phyloP scores from a whole-genome alignment of 1,140 invertebrate genomes.

The Acromyrmex heyeri region DNA sequence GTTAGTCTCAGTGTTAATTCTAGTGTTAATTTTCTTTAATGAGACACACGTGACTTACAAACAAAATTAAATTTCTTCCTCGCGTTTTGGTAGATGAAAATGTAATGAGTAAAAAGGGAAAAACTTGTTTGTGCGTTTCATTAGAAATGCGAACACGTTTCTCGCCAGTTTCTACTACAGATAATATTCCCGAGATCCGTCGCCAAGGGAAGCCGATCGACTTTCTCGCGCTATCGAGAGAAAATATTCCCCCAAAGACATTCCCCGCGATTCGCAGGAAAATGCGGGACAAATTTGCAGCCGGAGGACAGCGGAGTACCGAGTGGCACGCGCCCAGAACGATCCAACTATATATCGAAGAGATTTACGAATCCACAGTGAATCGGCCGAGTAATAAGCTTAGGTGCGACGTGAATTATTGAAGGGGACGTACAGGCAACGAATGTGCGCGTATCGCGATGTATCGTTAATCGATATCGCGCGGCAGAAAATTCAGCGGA shows the following conservation, averaged over 20 bases:
- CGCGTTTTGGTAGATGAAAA: neutral
- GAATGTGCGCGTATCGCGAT: slow-evolving; percentile 20
- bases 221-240: neutral
- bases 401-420: slow-evolving; percentile 48
- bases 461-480: slow-evolving; percentile 51
- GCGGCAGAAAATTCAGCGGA: neutral
- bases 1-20: no score
- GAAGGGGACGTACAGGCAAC: neutral
- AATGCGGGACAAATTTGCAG: slow-evolving; percentile 1
- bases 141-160: slow-evolving; percentile 16
- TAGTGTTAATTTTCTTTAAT: no score
- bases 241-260: slow-evolving; percentile 42
- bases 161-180: slow-evolving; percentile 15
- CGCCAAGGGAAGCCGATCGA: neutral
- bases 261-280: slow-evolving; percentile 10
- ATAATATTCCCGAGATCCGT: slow-evolving; percentile 30
- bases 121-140: neutral
- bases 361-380: slow-evolving; percentile 57
- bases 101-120: neutral
- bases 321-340: slow-evolving; percentile 19
- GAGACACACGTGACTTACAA: neutral
- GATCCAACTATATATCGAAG: neutral
- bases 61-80: neutral
- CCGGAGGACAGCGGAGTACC: neutral
- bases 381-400: slow-evolving; percentile 53